These are phyloP conservation scores for Oscheius sp. DNA, from an alignment of 2,888 invertebrate genomes.

Conservation along the genomic window DNA sequence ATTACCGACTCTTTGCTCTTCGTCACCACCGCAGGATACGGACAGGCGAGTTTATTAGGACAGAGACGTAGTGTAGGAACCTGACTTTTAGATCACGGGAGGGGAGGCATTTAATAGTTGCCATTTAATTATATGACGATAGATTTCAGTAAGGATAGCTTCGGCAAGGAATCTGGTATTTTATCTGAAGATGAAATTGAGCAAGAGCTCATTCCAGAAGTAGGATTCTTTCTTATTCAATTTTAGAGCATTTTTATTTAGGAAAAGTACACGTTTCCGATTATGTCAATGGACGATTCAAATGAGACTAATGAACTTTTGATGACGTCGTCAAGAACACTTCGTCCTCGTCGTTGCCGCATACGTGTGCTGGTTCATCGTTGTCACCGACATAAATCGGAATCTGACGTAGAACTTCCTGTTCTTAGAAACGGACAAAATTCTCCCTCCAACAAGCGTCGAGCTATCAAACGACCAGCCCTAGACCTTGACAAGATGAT, in stretches of 20 bases:
- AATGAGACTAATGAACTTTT: not conserved
- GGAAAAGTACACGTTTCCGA: slow-evolving; percentile 6
- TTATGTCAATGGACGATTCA: not conserved
- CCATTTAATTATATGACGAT: not conserved
- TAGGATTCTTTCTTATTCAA: not conserved
- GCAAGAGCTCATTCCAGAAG: slow-evolving; percentile 36
- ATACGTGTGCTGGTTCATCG: slow-evolving; percentile 29
- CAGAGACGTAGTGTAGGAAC: slow-evolving; percentile 38
- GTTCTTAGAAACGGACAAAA: slow-evolving; percentile 27
- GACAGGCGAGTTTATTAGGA: slow-evolving; percentile 18
- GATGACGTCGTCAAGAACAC: not conserved
- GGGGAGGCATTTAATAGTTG: not conserved
- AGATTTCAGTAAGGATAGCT: slow-evolving; percentile 51
- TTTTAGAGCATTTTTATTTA: not conserved
- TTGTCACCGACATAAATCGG: slow-evolving; percentile 10
- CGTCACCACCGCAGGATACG: slow-evolving; percentile 19
- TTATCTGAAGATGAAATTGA: slow-evolving; percentile 45
- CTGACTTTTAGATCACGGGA: not conserved
- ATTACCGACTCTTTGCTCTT: slow-evolving; percentile 17
- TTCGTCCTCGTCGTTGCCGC: slow-evolving; percentile 25
- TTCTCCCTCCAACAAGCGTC: not conserved
- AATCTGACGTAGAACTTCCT: slow-evolving; percentile 8
- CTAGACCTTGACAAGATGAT: slow-evolving; percentile 55
- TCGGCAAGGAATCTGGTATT: slow-evolving; percentile 50
- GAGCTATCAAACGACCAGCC: slow-evolving; percentile 15